Evolutionary conservation across 2,113 vertebrate genomes (phyloP).

Genomic region (Ceyx margarethae): DNA sequence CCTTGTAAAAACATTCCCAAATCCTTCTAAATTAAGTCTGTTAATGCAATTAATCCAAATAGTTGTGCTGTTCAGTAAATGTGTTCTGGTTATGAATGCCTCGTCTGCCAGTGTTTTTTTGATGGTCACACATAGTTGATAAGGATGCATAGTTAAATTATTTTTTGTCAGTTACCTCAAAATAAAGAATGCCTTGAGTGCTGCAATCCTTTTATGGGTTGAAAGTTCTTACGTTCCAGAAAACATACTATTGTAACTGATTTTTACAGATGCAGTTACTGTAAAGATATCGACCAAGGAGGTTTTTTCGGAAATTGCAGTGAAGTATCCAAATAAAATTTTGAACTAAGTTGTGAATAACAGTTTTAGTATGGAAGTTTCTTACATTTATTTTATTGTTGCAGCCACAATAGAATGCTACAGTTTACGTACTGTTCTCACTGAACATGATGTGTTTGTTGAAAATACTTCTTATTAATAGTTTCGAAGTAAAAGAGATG

Average conservation of each 20-base stretch:
- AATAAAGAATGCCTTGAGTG: not conserved
- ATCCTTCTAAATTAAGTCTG: conserved; percentile 37
- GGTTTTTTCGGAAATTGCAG: not conserved
- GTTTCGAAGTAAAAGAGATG: not conserved
- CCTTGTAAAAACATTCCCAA: conserved; percentile 24
- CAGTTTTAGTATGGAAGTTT: not conserved
- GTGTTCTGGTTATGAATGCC: not conserved
- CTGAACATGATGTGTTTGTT: not conserved
- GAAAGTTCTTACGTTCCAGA: not conserved
- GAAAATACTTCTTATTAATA: not conserved
- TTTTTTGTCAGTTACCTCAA: not conserved
- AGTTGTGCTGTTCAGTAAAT: not conserved
- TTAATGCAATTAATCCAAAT: conserved; percentile 22
- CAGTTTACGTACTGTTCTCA: rapidly evolving
- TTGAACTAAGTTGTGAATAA: not conserved
- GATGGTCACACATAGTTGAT: not conserved
- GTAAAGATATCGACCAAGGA: not conserved
- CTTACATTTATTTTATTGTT: not conserved
- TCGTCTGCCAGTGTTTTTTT: not conserved
- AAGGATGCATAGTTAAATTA: not conserved
- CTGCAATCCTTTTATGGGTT: not conserved
- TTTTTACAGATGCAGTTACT: not conserved
- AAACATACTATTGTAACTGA: not conserved
- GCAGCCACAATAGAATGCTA: not conserved
- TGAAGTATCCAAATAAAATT: not conserved